Percentiles rank a stretch among this genome's conserved stretches.
These are phyloP conservation scores for Percina caprodes DNA, from an alignment of 2,113 vertebrate genomes.

Conservation along the genomic window DNA sequence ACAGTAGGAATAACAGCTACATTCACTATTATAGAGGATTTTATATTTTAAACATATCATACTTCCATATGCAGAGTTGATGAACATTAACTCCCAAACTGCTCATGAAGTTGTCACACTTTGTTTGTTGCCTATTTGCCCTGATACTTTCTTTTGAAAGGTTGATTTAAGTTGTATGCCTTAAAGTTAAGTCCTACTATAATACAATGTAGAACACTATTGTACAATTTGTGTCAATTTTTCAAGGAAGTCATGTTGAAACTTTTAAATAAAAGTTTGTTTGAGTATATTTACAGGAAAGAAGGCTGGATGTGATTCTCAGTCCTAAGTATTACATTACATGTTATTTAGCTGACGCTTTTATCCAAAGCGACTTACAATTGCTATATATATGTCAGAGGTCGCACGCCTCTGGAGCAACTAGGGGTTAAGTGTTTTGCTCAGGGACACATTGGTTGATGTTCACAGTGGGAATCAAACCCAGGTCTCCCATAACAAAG, in stretches of 20 bases:
- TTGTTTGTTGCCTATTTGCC: not conserved
- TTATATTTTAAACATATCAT: not conserved
- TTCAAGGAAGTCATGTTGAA: not conserved
- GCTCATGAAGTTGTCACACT: not conserved
- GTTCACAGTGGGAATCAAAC: too few species aligned
- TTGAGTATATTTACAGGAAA: not conserved
- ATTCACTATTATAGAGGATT: not conserved
- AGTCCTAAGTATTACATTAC: too few species aligned
- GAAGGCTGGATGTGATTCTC: not conserved
- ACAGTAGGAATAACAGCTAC: constrained; percentile 18
- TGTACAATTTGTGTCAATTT: not conserved
- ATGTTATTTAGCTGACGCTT: too few species aligned
- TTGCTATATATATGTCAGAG: too few species aligned
- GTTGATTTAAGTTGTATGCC: not conserved
- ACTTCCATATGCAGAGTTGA: not conserved
- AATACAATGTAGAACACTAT: not conserved
- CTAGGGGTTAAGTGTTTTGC: too few species aligned
- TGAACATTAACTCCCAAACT: not conserved
- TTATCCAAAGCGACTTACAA: too few species aligned
- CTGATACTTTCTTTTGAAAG: not conserved
- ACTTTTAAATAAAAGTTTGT: not conserved
- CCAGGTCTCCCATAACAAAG: too few species aligned
- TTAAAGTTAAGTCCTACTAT: not conserved
- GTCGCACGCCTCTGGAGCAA: too few species aligned
- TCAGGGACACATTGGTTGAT: too few species aligned